Conservation (phyloP, 1,140 invertebrate species). For the Euglossa dilemma region DNA sequence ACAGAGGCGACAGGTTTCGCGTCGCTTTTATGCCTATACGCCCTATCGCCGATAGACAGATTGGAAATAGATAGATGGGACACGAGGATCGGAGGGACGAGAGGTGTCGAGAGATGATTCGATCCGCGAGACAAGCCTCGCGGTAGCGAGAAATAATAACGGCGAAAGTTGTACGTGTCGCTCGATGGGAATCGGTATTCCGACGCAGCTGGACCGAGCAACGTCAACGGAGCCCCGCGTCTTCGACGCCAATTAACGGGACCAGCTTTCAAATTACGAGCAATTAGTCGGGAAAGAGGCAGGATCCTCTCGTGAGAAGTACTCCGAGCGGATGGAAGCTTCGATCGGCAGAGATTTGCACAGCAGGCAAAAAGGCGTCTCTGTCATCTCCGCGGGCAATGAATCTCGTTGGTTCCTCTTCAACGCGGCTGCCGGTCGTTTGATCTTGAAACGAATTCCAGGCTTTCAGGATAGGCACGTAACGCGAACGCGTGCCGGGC, state of each 20-base stretch:
- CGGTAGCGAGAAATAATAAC: background rate
- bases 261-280: conserved; percentile 10
- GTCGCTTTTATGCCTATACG: too few species aligned
- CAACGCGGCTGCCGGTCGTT: background rate
- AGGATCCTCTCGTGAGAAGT: background rate
- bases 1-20: background rate
- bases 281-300: background rate
- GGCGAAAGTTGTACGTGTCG: conserved; percentile 12
- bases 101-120: background rate
- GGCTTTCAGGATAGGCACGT: background rate
- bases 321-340: background rate
- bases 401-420: background rate
- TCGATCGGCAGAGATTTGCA: background rate
- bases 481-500: background rate
- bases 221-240: background rate
- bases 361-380: too few species aligned
- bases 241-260: conserved; percentile 22
- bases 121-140: background rate
- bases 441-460: background rate
- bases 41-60: background rate
- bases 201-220: background rate
- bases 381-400: background rate
- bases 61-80: background rate
- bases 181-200: background rate
- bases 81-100: background rate